Conservation (phyloP, 2,113 vertebrate genomes). For the Leucosticte australis region DNA sequence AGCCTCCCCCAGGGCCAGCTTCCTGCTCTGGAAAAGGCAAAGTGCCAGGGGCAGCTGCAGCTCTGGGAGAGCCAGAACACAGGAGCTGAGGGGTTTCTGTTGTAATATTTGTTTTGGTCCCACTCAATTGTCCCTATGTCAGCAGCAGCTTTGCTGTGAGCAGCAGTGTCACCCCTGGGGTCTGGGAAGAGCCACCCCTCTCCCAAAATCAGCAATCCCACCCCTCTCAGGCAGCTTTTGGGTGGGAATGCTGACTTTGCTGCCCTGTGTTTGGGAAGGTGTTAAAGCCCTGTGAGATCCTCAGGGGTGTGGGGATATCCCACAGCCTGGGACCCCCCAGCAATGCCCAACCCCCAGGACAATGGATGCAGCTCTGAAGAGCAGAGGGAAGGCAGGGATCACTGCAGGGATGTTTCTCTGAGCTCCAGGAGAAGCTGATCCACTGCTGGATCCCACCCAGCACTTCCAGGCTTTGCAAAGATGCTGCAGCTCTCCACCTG, state of each 20-base stretch:
- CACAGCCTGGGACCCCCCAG: not conserved
- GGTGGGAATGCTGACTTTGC: not conserved
- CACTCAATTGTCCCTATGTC: accelerated
- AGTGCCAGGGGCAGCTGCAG: not conserved
- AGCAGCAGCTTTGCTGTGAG: not conserved
- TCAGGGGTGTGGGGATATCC: not conserved
- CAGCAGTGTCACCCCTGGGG: not conserved
- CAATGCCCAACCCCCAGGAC: not conserved
- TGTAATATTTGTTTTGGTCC: not conserved
- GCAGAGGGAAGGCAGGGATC: not conserved
- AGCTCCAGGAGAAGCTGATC: not conserved
- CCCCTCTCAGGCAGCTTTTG: not conserved
- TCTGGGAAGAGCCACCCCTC: not conserved
- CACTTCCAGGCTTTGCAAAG: not conserved
- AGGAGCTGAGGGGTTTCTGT: not conserved
- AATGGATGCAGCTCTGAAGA: not conserved
- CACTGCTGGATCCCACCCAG: not conserved
- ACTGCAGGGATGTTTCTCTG: accelerated
- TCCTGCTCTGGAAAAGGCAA: not conserved
- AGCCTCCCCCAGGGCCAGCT: not conserved
- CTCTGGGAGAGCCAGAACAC: not conserved
- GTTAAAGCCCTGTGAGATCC: not conserved
- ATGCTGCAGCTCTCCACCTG: not conserved
- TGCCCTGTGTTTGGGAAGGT: not conserved
- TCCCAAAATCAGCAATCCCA: not conserved